Conservation (phyloP, 2,888 invertebrate species). For the Drosophila colorata region DNA sequence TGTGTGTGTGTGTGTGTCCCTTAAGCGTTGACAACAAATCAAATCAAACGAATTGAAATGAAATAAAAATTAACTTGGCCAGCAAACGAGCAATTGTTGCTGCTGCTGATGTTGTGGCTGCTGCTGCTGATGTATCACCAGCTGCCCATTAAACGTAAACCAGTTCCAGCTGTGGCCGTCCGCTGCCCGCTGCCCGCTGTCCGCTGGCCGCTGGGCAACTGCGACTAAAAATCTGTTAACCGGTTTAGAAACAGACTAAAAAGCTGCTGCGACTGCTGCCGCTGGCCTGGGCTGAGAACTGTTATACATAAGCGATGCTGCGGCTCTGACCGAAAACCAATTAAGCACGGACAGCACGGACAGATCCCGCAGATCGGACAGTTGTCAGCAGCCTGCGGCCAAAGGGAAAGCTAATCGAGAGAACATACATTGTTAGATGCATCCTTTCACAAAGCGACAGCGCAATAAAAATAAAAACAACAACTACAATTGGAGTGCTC, state of each 20-base stretch:
- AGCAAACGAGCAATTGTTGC: slow-evolving; percentile 31
- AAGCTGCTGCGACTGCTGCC: slow-evolving; percentile 26
- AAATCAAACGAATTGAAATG: slow-evolving; percentile 32
- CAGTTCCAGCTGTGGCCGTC: slow-evolving; percentile 40
- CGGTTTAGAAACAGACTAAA: slow-evolving; percentile 63
- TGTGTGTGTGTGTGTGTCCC: slow-evolving; percentile 5
- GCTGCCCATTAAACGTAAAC: slow-evolving; percentile 65
- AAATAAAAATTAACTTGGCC: slow-evolving; percentile 39
- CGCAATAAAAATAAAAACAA: slow-evolving; percentile 9
- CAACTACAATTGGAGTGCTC: background rate
- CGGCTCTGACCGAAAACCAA: slow-evolving; percentile 51
- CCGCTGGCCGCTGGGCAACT: slow-evolving; percentile 21
- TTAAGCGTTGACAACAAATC: slow-evolving; percentile 3
- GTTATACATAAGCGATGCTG: slow-evolving; percentile 48
- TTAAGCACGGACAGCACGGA: slow-evolving; percentile 41
- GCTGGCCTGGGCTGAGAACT: slow-evolving; percentile 42
- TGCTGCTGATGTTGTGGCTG: background rate
- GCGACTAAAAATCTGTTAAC: slow-evolving; percentile 64
- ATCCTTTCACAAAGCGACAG: slow-evolving; percentile 42
- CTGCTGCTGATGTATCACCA: slow-evolving; percentile 55
- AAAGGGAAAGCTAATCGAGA: slow-evolving; percentile 40
- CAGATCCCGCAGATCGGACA: slow-evolving; percentile 5
- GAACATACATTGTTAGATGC: slow-evolving; percentile 17
- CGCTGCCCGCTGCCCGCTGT: background rate
- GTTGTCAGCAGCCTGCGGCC: slow-evolving; percentile 20